Evolutionary conservation across 2,888 invertebrate species (phyloP).

Genomic region (Mesoligia furuncula): DNA sequence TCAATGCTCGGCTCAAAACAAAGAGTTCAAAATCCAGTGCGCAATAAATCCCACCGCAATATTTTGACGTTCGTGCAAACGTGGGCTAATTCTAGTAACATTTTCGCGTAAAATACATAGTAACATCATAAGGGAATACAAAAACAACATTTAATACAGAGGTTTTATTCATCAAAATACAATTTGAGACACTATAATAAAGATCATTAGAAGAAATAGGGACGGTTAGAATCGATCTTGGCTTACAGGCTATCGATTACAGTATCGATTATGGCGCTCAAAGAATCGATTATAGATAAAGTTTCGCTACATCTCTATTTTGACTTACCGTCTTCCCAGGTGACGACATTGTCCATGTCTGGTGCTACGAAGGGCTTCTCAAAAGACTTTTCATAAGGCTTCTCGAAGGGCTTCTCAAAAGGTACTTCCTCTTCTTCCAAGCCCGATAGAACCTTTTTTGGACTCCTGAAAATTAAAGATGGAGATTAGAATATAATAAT

Average conservation of each 20-base stretch:
- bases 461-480: slow-evolving; percentile 75
- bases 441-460: slow-evolving; percentile 82
- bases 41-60: not conserved
- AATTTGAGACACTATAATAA: slow-evolving; percentile 35
- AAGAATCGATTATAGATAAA: slow-evolving; percentile 40
- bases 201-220: slow-evolving; percentile 29
- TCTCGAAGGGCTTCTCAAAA: slow-evolving; percentile 62
- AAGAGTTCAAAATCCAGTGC: not conserved
- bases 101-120: slow-evolving; percentile 2
- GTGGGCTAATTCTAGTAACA: not conserved
- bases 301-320: slow-evolving; percentile 48
- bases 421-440: slow-evolving; percentile 70
- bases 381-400: slow-evolving; percentile 64
- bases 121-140: slow-evolving; percentile 41
- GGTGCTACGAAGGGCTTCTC: slow-evolving; percentile 70
- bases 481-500: not conserved
- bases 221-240: slow-evolving; percentile 53
- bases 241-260: slow-evolving; percentile 56
- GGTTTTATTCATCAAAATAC: slow-evolving; percentile 61
- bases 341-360: slow-evolving; percentile 78
- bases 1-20: not conserved
- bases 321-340: slow-evolving; percentile 88
- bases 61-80: not conserved
- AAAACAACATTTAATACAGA: slow-evolving; percentile 61
- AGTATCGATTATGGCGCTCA: slow-evolving; percentile 50